phyloP scores from a whole-genome alignment of 2,797 vertebrate genomes.

The Premnoplex brunnescens region DNA sequence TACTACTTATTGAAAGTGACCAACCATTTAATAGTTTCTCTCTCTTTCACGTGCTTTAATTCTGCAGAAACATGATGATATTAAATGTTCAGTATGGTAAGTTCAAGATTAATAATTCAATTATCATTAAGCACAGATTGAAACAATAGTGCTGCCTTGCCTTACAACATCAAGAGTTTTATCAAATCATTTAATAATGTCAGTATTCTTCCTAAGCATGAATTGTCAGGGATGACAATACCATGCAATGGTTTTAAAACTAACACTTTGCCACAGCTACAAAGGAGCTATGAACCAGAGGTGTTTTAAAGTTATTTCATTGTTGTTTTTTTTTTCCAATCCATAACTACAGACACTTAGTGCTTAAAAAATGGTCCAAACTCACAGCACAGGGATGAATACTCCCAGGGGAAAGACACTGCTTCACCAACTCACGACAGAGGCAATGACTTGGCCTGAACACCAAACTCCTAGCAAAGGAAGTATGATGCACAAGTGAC shows the following conservation, averaged over 20 bases:
- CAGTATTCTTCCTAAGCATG: conserved; percentile 33
- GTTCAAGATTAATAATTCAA: conserved; percentile 69
- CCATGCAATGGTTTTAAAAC: conserved; percentile 33
- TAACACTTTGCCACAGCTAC: conserved; percentile 11
- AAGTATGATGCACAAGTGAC: neutral
- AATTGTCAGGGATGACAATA: conserved; percentile 3
- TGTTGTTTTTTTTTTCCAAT: neutral
- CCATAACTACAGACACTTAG: fast-evolving
- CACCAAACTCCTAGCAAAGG: neutral
- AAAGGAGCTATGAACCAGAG: neutral
- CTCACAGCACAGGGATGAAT: neutral
- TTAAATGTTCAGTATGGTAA: conserved; percentile 50
- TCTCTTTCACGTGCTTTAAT: conserved; percentile 48
- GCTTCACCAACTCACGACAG: neutral
- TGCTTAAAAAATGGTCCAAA: neutral
- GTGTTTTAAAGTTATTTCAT: neutral
- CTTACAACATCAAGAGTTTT: conserved; percentile 40
- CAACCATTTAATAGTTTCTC: conserved; percentile 66
- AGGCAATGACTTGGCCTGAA: neutral
- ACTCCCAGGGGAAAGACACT: neutral
- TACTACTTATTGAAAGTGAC: conserved; percentile 63
- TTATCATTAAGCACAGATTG: conserved; percentile 69
- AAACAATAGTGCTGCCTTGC: conserved; percentile 57
- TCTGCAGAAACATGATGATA: conserved; percentile 57
- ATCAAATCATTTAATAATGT: conserved; percentile 56